These are phyloP conservation scores for Cromileptes altivelis DNA, from an alignment of 2,113 vertebrate species.

Conservation along the genomic window DNA sequence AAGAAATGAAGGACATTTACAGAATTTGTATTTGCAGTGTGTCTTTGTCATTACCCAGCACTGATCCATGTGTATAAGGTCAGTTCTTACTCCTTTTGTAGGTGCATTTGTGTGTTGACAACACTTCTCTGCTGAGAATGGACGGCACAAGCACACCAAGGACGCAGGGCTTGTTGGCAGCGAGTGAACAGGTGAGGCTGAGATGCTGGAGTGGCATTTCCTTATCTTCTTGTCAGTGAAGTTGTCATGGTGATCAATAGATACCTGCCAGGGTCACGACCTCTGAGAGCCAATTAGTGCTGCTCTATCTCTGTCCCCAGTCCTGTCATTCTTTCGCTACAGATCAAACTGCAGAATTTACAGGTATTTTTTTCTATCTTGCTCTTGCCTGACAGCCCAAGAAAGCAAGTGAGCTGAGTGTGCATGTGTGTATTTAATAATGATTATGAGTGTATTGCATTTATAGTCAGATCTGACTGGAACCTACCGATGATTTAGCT, in stretches of 20 bases:
- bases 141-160: neutral
- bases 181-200: neutral
- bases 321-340: neutral
- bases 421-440: too few relatives aligned
- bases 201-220: neutral
- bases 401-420: neutral
- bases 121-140: neutral
- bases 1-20: neutral
- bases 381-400: neutral
- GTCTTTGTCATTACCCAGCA: neutral
- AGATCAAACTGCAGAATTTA: slow-evolving; percentile 10
- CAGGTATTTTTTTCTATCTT: neutral
- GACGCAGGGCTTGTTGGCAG: neutral
- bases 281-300: slow-evolving; percentile 37
- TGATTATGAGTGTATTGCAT: neutral
- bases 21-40: neutral
- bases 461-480: neutral
- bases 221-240: slow-evolving; percentile 22
- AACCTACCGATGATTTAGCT: neutral
- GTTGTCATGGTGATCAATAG: slow-evolving; percentile 47
- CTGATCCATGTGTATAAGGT: neutral
- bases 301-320: neutral
- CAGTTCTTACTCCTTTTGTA: neutral
- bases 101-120: too few relatives aligned
- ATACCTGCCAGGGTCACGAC: slow-evolving; percentile 12